These are phyloP conservation scores for Sinella curviseta DNA, from an alignment of 1,140 invertebrate species.

Conservation along the genomic window DNA sequence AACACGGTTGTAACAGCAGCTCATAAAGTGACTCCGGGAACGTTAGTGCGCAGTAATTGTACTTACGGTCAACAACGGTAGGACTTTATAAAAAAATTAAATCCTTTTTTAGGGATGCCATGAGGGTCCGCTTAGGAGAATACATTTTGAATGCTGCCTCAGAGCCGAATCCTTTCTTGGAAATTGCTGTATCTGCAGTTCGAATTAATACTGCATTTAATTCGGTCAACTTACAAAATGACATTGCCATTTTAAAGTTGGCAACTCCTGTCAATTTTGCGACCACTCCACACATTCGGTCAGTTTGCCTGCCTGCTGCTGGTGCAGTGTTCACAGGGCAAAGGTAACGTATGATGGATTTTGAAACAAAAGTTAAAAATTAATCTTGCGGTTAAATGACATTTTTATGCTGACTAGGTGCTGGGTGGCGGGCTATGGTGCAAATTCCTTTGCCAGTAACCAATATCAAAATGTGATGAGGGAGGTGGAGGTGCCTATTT, in stretches of 20 bases:
- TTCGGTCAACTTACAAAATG: constrained; percentile 65
- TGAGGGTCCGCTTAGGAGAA: constrained; percentile 68
- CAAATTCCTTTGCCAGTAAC: constrained; percentile 66
- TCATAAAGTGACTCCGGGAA: constrained; percentile 62
- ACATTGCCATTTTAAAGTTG: constrained; percentile 67
- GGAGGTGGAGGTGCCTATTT: constrained; percentile 69
- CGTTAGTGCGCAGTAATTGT: constrained; percentile 57
- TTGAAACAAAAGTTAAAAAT: too few species aligned
- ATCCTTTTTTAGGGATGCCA: constrained; percentile 50
- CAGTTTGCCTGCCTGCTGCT: constrained; percentile 65
- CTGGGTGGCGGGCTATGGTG: constrained; percentile 76
- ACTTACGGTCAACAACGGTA: too few species aligned
- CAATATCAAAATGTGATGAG: constrained; percentile 66
- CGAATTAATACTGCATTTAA: constrained; percentile 67
- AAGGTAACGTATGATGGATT: constrained; percentile 57
- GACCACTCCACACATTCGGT: constrained; percentile 65
- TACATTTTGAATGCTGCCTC: constrained; percentile 63
- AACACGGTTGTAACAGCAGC: constrained; percentile 68
- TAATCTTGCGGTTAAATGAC: too few species aligned
- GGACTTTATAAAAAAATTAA: neutral
- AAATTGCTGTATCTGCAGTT: constrained; percentile 60
- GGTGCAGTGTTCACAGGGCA: constrained; percentile 61
- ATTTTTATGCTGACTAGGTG: constrained; percentile 59
- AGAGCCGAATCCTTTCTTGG: constrained; percentile 63
- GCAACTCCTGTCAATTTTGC: constrained; percentile 61